phyloP scores from a whole-genome alignment of 2,888 invertebrate species.

The Acleris sparsana region DNA sequence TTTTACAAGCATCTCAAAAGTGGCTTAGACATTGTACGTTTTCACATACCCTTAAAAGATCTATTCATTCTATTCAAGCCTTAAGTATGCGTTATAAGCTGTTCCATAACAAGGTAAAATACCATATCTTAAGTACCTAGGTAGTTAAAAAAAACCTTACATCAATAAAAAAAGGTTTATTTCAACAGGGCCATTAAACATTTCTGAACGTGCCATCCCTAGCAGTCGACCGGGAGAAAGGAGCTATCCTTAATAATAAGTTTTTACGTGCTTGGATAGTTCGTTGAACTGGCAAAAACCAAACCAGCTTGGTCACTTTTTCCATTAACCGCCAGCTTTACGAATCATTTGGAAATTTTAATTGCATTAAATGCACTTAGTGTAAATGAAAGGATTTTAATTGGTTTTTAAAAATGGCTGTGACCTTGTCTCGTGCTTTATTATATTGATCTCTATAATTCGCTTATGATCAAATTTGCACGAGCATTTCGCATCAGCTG shows the following conservation, averaged over 20 bases:
- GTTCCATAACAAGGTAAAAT: background rate
- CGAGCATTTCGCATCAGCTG: too few species aligned
- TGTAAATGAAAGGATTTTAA: too few species aligned
- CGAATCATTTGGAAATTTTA: background rate
- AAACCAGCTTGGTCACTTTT: constrained; percentile 23
- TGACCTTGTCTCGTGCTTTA: too few species aligned
- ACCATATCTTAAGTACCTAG: background rate
- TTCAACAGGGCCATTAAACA: constrained; percentile 4
- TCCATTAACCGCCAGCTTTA: background rate
- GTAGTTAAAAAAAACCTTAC: background rate
- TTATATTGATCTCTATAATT: too few species aligned
- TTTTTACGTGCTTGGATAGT: constrained; percentile 53
- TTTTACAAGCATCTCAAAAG: background rate
- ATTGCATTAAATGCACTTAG: too few species aligned
- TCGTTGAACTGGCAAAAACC: constrained; percentile 51
- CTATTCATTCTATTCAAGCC: constrained; percentile 20
- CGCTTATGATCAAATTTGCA: too few species aligned
- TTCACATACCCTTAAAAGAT: background rate
- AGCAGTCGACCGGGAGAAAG: constrained; percentile 46
- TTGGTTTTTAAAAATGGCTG: too few species aligned
- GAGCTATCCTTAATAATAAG: constrained; percentile 56
- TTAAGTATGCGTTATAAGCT: constrained; percentile 7
- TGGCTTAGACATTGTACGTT: constrained; percentile 1
- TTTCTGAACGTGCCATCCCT: constrained; percentile 20
- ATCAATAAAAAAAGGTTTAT: background rate